phyloP scores from a whole-genome alignment of 2,797 vertebrate genomes.

The Moxostoma hubbsi region DNA sequence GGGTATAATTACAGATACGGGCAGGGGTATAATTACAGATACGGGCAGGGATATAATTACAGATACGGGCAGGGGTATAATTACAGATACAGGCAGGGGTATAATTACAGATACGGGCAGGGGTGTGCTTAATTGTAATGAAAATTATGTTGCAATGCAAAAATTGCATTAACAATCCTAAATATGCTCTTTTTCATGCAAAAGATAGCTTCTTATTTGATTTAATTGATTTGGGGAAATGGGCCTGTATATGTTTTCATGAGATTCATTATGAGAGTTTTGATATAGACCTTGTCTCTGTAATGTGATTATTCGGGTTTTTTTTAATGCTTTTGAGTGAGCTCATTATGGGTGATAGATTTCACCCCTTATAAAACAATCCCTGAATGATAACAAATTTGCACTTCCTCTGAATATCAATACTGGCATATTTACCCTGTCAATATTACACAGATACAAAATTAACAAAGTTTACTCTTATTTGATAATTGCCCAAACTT shows the following conservation, averaged over 20 bases:
- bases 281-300: background rate
- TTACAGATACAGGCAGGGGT: too few species aligned
- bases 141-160: background rate
- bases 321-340: background rate
- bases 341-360: background rate
- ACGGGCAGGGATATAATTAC: too few species aligned
- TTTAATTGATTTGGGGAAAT: too few species aligned
- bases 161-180: background rate
- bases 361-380: background rate
- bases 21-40: too few species aligned
- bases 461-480: too few species aligned
- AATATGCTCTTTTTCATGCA: background rate
- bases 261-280: background rate
- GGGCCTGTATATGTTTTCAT: too few species aligned
- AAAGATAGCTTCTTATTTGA: too few species aligned
- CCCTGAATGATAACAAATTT: too few species aligned
- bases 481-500: background rate
- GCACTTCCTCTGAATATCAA: background rate
- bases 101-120: too few species aligned
- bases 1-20: too few species aligned
- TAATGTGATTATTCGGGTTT: background rate
- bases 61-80: too few species aligned
- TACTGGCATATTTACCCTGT: background rate
- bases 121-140: background rate
- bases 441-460: background rate